Base-by-base conservation (phyloP, 2,888 invertebrate species). In the Teleogryllus oceanicus region DNA sequence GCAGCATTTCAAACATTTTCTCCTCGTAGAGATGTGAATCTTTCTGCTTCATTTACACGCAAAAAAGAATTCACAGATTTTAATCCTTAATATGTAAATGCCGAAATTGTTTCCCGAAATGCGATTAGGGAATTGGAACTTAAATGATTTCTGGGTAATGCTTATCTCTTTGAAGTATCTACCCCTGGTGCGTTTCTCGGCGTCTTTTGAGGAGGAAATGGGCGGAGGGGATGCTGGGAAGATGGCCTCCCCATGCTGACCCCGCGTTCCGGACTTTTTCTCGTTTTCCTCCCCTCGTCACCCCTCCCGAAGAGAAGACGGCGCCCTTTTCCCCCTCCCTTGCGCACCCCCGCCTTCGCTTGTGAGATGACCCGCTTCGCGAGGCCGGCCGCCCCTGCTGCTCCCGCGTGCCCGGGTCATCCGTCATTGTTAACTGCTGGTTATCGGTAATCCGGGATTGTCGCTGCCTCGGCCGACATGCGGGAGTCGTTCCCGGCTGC, bases 1-100 rank as follows among this genome's bases (percentile, higher is more conserved):
- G 16, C n/a, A 62, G 37, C 62, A 62, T 62, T 62, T 62, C 62
- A 62, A 62, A 62, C 62, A 62, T 62, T 62, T 62, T 62, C n/a
- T 62, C 62, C 62, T 62, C 62, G 10, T 11, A 12, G 16, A 62
- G 62, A 62, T 62, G n/a, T n/a, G 62, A 62, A 62, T 62, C 62
- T 62, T 62, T 62, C n/a, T 8, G n/a, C 62, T 62, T 62, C 62
- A 1, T 62, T 13, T 18, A 62, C 3, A 62, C 62, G 13, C 62
- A 62, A 62, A 13, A 18, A n/a, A n/a, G 16, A n/a, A n/a, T 18
- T 62, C n/a, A 62, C 13, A n/a, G 16, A n/a, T 13, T 18, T 62
- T 62, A 62, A 62, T 62, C 13, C 62, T 37, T 62, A 62, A 62
- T 62, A 62, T 62, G n/a, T 18, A 62, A n/a, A 62, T 62, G 62